Evolutionary conservation across 2,113 vertebrate species (phyloP), one percentile per base, ranked within the genome.

Genomic region (Progne subis): DNA sequence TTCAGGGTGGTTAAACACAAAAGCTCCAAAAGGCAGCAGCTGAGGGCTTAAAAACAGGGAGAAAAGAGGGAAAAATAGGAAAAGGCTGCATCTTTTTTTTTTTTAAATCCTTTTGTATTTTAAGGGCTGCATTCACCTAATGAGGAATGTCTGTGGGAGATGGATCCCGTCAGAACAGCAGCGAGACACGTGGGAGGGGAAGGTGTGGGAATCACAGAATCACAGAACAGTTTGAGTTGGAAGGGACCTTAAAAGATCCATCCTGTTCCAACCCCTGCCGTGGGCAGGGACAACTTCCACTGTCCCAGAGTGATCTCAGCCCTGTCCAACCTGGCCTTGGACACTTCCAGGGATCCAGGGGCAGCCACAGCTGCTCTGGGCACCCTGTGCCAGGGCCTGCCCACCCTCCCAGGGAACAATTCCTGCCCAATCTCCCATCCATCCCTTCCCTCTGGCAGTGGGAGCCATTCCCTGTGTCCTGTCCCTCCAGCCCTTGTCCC

Each of bases 371-470:
- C 29, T 79, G 2, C 49, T 41, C 65, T 56, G 57, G 65, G 29
- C 41, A 16, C 19, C 41, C 44, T 18, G 69, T 71, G 80, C 56
- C 47, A 61, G 56, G 32, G 4, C 8, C 37, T 61, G 0, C 1
- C 8, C 11, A 6, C 24, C 24, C 12, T 60, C 14, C 0, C 34
- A 69, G 34, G 21, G 20, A 14, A 7, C 0, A 60, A 52, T 70
- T 43, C 12, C 46, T 0, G 1, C 37, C 31, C 56, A 25, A 3
- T 44, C 8, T 71, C 11, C 56, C 56, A 43, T 23, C 29, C 0
- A 37, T 0, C 41, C 32, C 63, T 41, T 23, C 8, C 29, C 29
- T 69, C 44, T 82, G 64, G 4, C 53, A 69, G 1, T 34, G 31
- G 24, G 11, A 71, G 16, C 25, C 56, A 31, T 83, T 61, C 26